Evolutionary conservation across 2,888 invertebrate genomes (phyloP), one percentile per base, ranked within the genome.

Genomic region (Timandra comae): DNA sequence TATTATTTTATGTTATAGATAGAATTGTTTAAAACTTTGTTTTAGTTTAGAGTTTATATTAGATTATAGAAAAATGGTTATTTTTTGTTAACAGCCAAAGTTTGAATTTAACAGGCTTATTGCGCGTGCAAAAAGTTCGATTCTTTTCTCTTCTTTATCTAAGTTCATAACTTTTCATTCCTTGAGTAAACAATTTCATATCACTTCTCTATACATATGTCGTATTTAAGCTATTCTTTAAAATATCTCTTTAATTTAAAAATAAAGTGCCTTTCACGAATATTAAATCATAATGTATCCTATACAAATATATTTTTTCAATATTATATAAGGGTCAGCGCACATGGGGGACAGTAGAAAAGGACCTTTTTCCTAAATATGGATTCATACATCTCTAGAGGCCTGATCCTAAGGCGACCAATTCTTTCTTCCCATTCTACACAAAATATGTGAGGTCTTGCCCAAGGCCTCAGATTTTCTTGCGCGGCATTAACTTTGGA

Each of bases 1-100:
- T 55, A 58, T 56, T 60, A 63, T 69, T 64, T 71, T 71, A 75
- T 50, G 73, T 77, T 78, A 66, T 68, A 71, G 59, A 61, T 74
- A 54, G 71, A 73, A 79, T 77, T 76, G 76, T 82, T 81, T 79
- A 77, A 72, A 62, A 62, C 52, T 58, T 74, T 75, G 75, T 80
- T 81, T 75, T 35, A 49, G 42, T 16, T 16, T 16, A 5, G 6
- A 46, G 49, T 49, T 46, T 46, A 22, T 22, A 46, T 42, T 71
- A 75, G 73, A 67, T 68, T 73, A 16, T 66, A 70, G 67, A 61
- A 60, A 72, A 71, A 74, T n/a, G n/a, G n/a, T 72, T 74, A 70
- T 70, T 58, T 62, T 65, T 56, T 57, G 62, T 54, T 43, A 33
- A 49, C 65, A 68, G 68, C 78, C 78, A 79, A 78, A 79, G 76